Evolutionary conservation across 2,113 vertebrate species (phyloP).

Genomic region (Chloebia gouldiae): DNA sequence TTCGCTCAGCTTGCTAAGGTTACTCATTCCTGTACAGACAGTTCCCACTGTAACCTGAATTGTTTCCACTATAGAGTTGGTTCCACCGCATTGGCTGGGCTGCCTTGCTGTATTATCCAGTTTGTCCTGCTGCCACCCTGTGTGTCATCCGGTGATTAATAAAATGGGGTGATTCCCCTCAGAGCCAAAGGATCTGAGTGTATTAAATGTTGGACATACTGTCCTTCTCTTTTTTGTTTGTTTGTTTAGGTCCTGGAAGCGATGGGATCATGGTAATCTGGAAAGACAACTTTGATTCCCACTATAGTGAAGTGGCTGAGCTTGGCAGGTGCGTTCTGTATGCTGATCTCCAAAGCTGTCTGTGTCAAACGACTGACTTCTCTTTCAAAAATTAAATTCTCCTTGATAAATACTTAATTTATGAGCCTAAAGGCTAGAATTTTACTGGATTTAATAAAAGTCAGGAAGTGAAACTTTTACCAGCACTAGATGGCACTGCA

Average conservation of each 20-base stretch:
- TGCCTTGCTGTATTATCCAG: background rate
- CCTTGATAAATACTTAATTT: background rate
- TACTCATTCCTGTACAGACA: background rate
- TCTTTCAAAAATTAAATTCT: background rate
- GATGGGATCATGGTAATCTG: constrained; percentile 93
- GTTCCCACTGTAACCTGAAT: background rate
- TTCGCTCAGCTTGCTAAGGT: background rate
- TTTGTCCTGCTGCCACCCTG: background rate
- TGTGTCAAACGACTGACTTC: background rate
- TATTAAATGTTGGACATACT: background rate
- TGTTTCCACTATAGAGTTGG: background rate
- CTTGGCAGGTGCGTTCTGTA: constrained; percentile 84
- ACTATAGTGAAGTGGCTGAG: constrained; percentile 92
- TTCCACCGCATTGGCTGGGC: background rate
- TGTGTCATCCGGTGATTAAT: background rate
- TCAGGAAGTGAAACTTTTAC: background rate
- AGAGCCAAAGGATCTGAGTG: background rate
- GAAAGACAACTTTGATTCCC: constrained; percentile 95
- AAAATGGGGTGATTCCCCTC: background rate
- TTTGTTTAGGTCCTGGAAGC: constrained; percentile 82
- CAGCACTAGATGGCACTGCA: constrained; percentile 42
- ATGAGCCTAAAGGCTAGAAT: background rate
- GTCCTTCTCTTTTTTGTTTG: background rate
- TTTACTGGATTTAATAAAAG: background rate
- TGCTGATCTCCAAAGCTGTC: background rate